Percentiles rank a stretch among this genome's conserved stretches.
phyloP scores from a whole-genome alignment of 2,797 vertebrate species.

The Sebastes minor region DNA sequence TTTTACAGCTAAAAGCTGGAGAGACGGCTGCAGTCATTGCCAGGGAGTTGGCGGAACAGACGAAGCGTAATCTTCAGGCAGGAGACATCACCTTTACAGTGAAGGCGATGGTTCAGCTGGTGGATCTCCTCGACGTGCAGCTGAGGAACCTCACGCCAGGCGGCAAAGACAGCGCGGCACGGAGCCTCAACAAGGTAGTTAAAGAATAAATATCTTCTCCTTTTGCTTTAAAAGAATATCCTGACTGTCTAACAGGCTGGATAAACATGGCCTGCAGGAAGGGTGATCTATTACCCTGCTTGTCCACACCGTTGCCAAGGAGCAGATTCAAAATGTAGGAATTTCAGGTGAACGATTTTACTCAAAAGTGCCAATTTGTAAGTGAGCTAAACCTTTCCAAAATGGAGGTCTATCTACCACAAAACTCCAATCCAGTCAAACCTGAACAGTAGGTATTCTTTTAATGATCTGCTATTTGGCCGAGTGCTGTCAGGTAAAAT shows the following conservation, averaged over 20 bases:
- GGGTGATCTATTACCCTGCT: neutral
- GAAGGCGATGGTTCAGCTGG: conserved; percentile 94
- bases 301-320: neutral
- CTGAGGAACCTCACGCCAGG: conserved; percentile 95
- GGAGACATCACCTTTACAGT: conserved; percentile 96
- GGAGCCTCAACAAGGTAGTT: conserved; percentile 95
- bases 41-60: conserved; percentile 94
- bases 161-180: conserved; percentile 95
- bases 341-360: neutral
- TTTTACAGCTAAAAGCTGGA: conserved; percentile 88
- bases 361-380: neutral
- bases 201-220: neutral
- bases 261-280: conserved; percentile 15
- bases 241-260: neutral
- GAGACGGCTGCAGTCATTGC: conserved; percentile 97
- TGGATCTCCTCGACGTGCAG: conserved; percentile 95
- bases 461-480: conserved; percentile 51
- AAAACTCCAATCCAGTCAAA: conserved; percentile 23
- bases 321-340: neutral
- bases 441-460: conserved; percentile 46
- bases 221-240: neutral
- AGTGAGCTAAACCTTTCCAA: conserved; percentile 5
- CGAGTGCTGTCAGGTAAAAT: conserved; percentile 46
- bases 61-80: conserved; percentile 90
- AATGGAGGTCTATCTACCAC: neutral